phyloP scores from a whole-genome alignment of 2,888 invertebrate species.

The Stenodema calcarata region DNA sequence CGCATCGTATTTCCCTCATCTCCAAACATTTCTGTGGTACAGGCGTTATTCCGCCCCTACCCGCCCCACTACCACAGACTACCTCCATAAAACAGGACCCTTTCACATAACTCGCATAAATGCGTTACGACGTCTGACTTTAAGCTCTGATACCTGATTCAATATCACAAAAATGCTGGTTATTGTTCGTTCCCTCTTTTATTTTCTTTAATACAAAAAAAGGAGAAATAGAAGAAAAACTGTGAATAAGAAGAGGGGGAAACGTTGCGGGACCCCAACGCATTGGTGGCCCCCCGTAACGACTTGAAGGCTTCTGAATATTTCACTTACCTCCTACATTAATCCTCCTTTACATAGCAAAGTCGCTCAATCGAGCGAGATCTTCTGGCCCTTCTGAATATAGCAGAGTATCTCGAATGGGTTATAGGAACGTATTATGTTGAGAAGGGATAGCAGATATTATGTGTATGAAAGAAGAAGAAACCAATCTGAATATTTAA shows the following conservation, averaged over 20 bases:
- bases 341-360: conserved; percentile 41
- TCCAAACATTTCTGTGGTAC: conserved; percentile 36
- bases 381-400: conserved; percentile 25
- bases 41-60: conserved; percentile 34
- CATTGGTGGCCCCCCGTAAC: conserved; percentile 15
- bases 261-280: neutral
- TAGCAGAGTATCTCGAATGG: conserved; percentile 5
- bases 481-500: neutral
- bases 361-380: conserved; percentile 33
- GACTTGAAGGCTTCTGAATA: conserved; percentile 35
- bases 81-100: neutral
- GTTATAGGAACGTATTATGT: conserved; percentile 1
- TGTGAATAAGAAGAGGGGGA: neutral
- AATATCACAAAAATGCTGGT: conserved; percentile 38
- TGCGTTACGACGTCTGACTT: conserved; percentile 36
- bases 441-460: neutral
- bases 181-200: neutral
- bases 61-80: neutral
- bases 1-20: neutral
- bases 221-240: neutral
- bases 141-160: conserved; percentile 39
- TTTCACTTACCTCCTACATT: conserved; percentile 38
- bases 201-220: conserved; percentile 12
- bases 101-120: conserved; percentile 43
- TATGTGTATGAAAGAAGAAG: neutral